Evolutionary conservation across 2,888 invertebrate genomes (phyloP), one percentile per base, ranked within the genome.

Genomic region (Lypha dubia): DNA sequence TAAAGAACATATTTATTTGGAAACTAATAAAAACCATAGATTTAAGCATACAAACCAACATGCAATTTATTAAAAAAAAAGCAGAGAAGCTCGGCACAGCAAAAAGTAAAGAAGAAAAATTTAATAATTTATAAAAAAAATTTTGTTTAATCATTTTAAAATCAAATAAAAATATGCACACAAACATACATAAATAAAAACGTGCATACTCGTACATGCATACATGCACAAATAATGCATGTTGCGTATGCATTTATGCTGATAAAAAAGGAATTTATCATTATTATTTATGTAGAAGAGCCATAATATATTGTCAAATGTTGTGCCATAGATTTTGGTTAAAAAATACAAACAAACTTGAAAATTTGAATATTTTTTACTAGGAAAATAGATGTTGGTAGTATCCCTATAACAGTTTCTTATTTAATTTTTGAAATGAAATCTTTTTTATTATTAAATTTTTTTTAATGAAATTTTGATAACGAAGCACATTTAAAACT

Each of bases 11-110:
- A 70, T 70, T 70, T 70, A 70, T 81, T 81, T 68, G 32, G 24
- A 46, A 81, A 74, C 75, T 81, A 75, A 81, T 70, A 75, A 75
- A 67, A 81, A 68, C 60, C 62, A 75, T 68, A 70, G 75, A 81
- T 75, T 81, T 63, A 53, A 68, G 22, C 17, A 68, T 32, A 68
- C 67, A 80, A 73, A 68, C 67, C 74, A 73, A 20, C 65, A 80
- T 80, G 73, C 74, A 80, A 74, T 74, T 74, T 63, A 62, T 71
- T 63, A 24, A 70, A 76, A 75, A 63, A 70, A 76, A 75, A 63
- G 24, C 13, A 22, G 44, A 46, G n/a, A n/a, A n/a, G n/a, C n/a
- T n/a, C n/a, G n/a, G 32, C 15, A 53, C 60, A 60, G 41, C 58
- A 44, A 32, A n/a, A 75, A 51, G 28, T 44, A 62, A 60, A 70